These are phyloP conservation scores for Monomorium pharaonis DNA, from an alignment of 1,140 invertebrate species.

Conservation along the genomic window DNA sequence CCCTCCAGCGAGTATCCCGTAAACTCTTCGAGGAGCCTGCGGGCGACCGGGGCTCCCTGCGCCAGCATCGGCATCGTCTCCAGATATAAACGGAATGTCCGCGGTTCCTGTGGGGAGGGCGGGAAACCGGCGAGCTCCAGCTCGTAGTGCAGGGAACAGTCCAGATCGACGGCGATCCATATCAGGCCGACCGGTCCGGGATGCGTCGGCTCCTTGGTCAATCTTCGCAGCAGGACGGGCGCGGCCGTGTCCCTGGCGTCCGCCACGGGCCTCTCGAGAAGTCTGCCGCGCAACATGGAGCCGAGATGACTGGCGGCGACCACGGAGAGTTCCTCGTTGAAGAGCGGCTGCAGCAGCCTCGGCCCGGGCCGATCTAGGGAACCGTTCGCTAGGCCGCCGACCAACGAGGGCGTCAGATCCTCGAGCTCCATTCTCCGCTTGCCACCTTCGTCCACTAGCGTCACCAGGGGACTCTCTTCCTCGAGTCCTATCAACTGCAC, in stretches of 20 bases:
- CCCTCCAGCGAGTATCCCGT: slow-evolving; percentile 87
- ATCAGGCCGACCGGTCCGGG: slow-evolving; percentile 89
- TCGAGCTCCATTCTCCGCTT: slow-evolving; percentile 89
- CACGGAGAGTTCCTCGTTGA: slow-evolving; percentile 91
- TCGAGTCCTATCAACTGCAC: slow-evolving; percentile 87
- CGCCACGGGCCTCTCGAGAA: slow-evolving; percentile 89
- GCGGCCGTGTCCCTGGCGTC: slow-evolving; percentile 90
- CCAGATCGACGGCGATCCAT: slow-evolving; percentile 92
- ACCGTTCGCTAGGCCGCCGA: slow-evolving; percentile 88
- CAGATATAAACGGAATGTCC: slow-evolving; percentile 86
- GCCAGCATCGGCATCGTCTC: slow-evolving; percentile 88
- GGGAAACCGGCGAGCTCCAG: slow-evolving; percentile 84
- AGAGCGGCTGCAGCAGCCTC: slow-evolving; percentile 91
- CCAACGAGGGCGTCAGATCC: slow-evolving; percentile 87
- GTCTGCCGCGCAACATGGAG: slow-evolving; percentile 87
- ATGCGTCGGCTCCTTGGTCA: slow-evolving; percentile 81
- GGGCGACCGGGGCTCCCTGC: slow-evolving; percentile 88
- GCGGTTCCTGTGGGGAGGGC: slow-evolving; percentile 66
- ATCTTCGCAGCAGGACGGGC: slow-evolving; percentile 88
- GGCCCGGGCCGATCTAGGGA: slow-evolving; percentile 88
- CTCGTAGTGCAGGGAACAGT: slow-evolving; percentile 94
- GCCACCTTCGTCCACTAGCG: slow-evolving; percentile 89
- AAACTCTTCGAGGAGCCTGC: slow-evolving; percentile 88
- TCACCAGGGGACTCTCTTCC: slow-evolving; percentile 88
- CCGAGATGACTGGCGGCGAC: slow-evolving; percentile 88